Base-by-base conservation (phyloP, 2,113 vertebrate species). In the Tiliqua scincoides region DNA sequence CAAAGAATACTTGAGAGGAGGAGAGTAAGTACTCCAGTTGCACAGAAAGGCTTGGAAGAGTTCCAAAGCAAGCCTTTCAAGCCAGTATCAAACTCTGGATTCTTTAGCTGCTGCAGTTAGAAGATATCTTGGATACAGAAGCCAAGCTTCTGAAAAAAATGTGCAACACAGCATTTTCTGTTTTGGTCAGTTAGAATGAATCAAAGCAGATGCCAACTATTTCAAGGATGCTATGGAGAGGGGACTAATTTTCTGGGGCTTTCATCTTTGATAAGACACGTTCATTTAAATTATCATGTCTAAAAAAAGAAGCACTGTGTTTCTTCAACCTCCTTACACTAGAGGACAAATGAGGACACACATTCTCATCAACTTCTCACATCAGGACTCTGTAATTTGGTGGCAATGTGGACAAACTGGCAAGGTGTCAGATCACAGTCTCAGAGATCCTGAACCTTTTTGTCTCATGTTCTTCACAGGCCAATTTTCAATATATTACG, bases 111-210 rank as follows among this genome's bases (percentile, higher is more conserved):
- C 89, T 94, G 93, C 80, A 90, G 91, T 82, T 90, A 40, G 68
- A 84, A 84, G 90, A 87, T 93, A 85, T 3, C 84, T 23, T 74
- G 54, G 75, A 74, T 71, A 89, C 90, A 89, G 87, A 92, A 74
- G 89, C 85, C 72, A 91, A 94, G 89, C 94, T 84, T 91, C 25
- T 76, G 84, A 90, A 93, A 90, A 93, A 94, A 89, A 74, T 82
- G n/a, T 87, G 81, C 85, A 89, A 62, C 91, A 72, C 86, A 86
- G 85, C 85, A 89, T 35, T 79, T 89, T 93, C 85, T 79, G 75
- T 74, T 82, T 85, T 87, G 88, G 82, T 85, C 92, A 93, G 88
- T 92, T 87, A 90, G 52, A 91, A 75, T 57, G 25, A 92, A 89
- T 90, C 88, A 84, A 91, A 91, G 74, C 67, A 61, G 43, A 85